Evolutionary conservation across 2,888 invertebrate genomes (phyloP).

Genomic region (Mesorhabditis spiculigera): DNA sequence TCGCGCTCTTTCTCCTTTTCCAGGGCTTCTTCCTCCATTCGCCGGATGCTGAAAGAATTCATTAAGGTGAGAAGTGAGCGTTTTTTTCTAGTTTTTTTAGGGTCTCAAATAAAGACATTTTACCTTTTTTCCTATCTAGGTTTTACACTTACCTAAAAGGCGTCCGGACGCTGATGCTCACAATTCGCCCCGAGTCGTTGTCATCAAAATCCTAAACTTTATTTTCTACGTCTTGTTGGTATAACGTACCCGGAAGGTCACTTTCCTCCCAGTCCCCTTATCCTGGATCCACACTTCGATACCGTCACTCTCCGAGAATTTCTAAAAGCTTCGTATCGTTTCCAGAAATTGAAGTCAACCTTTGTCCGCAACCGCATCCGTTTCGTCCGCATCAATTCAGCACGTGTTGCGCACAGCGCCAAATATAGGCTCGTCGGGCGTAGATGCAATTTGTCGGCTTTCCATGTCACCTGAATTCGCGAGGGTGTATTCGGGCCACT

Average conservation of each 20-base stretch:
- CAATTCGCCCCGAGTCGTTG: background rate
- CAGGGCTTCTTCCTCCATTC: no score
- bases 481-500: no score
- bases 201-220: background rate
- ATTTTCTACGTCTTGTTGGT: background rate
- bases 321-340: background rate
- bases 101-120: no score
- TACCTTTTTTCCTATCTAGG: no score
- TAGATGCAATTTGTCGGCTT: no score
- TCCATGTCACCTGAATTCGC: no score
- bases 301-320: background rate
- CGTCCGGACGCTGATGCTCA: background rate
- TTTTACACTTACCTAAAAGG: constrained; percentile 3
- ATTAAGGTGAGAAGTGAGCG: no score
- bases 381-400: background rate
- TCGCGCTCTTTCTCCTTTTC: no score
- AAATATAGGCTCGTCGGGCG: no score
- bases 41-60: no score
- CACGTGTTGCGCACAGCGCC: no score
- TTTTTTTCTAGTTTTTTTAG: no score
- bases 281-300: background rate
- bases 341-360: background rate
- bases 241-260: background rate
- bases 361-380: background rate
- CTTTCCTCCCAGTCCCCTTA: background rate